These are phyloP conservation scores for Holothuria leucospilota DNA, from an alignment of 53 echinoderm and acorn worm species.

Conservation along the genomic window DNA sequence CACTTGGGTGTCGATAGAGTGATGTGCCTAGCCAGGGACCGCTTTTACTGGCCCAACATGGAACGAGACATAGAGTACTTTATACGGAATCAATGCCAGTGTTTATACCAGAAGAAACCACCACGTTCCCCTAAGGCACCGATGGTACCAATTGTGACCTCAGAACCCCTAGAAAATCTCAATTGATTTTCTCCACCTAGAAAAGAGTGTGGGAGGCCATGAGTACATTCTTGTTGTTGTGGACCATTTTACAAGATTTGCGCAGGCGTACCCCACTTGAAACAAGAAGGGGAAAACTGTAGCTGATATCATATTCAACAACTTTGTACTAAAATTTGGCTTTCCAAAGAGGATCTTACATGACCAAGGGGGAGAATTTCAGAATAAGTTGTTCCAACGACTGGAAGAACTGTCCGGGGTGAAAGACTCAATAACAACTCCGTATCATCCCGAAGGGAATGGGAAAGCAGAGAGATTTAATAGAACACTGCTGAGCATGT, in stretches of 20 bases:
- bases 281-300: constrained; percentile 69
- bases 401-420: constrained; percentile 34
- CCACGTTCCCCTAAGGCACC: constrained; percentile 47
- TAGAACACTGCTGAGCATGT: constrained; percentile 63
- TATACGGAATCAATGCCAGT: constrained; percentile 49
- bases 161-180: constrained; percentile 59
- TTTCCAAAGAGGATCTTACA: constrained; percentile 71
- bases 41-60: no score
- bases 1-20: constrained; percentile 61
- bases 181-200: constrained; percentile 72
- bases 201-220: constrained; percentile 67
- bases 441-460: constrained; percentile 58
- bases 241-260: no score
- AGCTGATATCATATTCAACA: constrained; percentile 67
- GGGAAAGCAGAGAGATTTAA: constrained; percentile 23
- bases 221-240: no score
- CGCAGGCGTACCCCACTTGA: constrained; percentile 72
- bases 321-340: constrained; percentile 73
- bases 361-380: constrained; percentile 80
- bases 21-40: constrained; percentile 31
- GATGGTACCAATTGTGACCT: constrained; percentile 59
- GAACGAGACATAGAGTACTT: constrained; percentile 63
- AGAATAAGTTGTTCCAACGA: constrained; percentile 58
- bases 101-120: constrained; percentile 61
- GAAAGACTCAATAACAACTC: constrained; percentile 30